A percentile compares a stretch with the other conserved stretches of the same genome.
Evolutionary conservation across 2,888 invertebrate species (phyloP).

Genomic region (Petrolisthes manimaculis): DNA sequence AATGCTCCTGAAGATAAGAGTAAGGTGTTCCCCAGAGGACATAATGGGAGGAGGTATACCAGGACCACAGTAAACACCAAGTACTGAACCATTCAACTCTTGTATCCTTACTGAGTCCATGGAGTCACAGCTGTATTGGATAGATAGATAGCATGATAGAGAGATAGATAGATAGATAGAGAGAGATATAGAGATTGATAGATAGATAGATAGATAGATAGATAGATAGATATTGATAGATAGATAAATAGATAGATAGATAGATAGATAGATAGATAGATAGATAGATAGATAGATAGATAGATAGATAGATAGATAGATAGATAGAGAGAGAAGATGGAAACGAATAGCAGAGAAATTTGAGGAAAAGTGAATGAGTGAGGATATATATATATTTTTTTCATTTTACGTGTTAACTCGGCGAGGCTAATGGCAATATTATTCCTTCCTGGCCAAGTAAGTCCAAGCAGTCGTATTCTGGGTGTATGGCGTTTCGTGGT

Average conservation of each 20-base stretch:
- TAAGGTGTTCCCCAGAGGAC: conserved; percentile 36
- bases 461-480: too few relatives aligned
- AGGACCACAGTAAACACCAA: conserved; percentile 28
- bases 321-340: not conserved
- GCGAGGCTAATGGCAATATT: not conserved
- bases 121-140: conserved; percentile 26
- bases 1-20: conserved; percentile 43
- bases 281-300: not conserved
- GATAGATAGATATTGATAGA: not conserved
- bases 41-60: conserved; percentile 32
- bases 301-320: not conserved
- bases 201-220: not conserved
- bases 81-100: not conserved
- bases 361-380: not conserved
- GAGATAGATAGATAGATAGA: not conserved
- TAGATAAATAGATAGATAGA: not conserved
- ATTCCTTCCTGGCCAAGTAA: too few relatives aligned
- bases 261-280: not conserved
- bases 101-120: conserved; percentile 37
- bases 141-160: not conserved
- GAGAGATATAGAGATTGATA: not conserved
- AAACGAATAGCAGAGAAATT: not conserved
- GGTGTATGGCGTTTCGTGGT: too few relatives aligned
- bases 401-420: not conserved
- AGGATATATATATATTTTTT: not conserved